phyloP scores from a whole-genome alignment of 2,888 invertebrate genomes.

The Laothoe populi region DNA sequence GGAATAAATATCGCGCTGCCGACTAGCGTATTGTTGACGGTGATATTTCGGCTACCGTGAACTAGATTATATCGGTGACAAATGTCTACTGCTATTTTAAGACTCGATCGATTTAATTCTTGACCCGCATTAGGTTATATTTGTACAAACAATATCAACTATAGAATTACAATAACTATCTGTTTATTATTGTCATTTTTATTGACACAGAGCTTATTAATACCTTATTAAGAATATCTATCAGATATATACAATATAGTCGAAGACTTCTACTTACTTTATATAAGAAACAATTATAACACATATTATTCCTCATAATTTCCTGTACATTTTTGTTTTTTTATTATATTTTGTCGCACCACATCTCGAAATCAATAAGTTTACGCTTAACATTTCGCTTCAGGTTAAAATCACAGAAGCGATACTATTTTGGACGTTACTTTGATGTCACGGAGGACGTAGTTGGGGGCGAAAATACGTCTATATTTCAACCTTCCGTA shows the following conservation, averaged over 20 bases:
- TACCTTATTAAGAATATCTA: too few relatives aligned
- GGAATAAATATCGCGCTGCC: background rate
- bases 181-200: too few relatives aligned
- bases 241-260: too few relatives aligned
- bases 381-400: background rate
- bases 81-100: constrained; percentile 10
- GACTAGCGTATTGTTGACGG: background rate
- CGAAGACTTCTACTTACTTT: too few relatives aligned
- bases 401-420: background rate
- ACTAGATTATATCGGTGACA: constrained; percentile 1
- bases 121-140: background rate
- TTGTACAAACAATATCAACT: too few relatives aligned
- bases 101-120: background rate
- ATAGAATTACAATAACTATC: too few relatives aligned
- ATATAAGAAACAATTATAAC: too few relatives aligned
- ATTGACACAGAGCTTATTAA: too few relatives aligned
- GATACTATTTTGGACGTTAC: background rate
- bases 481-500: background rate
- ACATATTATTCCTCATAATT: too few relatives aligned
- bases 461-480: background rate
- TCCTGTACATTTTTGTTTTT: too few relatives aligned
- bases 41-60: background rate
- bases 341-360: background rate
- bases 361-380: background rate
- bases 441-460: background rate